Evolutionary conservation across 2,113 vertebrate species (phyloP), one percentile per base, ranked within the genome.

Genomic region (Melanotaenia duboulayi): DNA sequence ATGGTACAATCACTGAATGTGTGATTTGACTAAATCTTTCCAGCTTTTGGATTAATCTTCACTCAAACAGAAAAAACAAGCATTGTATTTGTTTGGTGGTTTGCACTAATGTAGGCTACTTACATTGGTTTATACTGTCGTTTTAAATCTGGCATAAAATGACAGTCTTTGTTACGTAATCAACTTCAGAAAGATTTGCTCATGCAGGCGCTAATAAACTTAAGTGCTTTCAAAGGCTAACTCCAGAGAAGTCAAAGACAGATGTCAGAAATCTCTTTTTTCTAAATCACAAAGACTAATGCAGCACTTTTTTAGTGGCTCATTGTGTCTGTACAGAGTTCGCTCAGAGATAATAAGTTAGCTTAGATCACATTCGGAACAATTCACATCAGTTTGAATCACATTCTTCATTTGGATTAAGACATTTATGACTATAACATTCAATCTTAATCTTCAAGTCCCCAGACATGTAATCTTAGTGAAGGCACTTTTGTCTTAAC

Each of bases 401-500:
- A 83, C 85, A 84, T 81, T 84, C 81, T 37, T 59, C 17, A 7
- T 58, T 80, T 69, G 11, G 22, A 64, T 76, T 66, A 65, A 81
- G 71, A 75, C 59, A 61, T 17, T 32, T 2, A 57, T 23, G 50
- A 79, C 68, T 32, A 55, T 57, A 62, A 65, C 66, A 65, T 76
- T 78, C 80, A 86, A 86, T 76, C 81, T 64, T 40, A 57, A 39
- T 66, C 70, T 74, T 87, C 78, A 82, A 81, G 82, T 88, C 80
- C 54, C 72, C 85, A 77, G 67, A 78, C 65, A 71, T 75, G 82
- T 87, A 74, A 91, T 87, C 85, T 81, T 85, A 84, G 78, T 84
- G 88, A 93, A 94, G 93, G 93, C 93, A 93, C 89, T 90, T 48
- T 91, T 76, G 81, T 80, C 82, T 89, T 71, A 60, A 76, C 83